A percentile compares a stretch with the other conserved stretches of the same genome.
phyloP scores from a whole-genome alignment of 2,113 vertebrate genomes.

The Rhagologus leucostigma region DNA sequence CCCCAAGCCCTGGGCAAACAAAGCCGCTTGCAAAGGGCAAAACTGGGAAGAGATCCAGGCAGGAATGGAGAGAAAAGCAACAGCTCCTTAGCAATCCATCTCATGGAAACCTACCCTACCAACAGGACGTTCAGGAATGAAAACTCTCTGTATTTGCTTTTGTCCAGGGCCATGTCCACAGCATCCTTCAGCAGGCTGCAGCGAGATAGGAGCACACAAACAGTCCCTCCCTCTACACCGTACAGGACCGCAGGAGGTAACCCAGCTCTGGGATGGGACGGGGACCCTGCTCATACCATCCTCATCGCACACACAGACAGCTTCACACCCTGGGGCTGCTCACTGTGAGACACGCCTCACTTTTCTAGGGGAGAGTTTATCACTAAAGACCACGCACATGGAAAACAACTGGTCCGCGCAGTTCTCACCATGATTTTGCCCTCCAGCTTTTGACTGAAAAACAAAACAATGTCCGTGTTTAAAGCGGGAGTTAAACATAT shows the following conservation, averaged over 20 bases:
- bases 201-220: background rate
- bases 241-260: background rate
- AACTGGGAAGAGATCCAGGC: background rate
- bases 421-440: background rate
- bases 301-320: rapidly evolving
- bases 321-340: background rate
- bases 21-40: background rate
- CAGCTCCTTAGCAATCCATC: background rate
- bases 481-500: background rate
- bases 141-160: background rate
- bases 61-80: background rate
- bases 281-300: background rate
- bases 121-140: background rate
- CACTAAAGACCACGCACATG: background rate
- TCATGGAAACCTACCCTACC: background rate
- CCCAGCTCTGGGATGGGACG: rapidly evolving
- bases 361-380: background rate
- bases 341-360: background rate
- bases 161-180: background rate
- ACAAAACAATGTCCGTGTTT: background rate
- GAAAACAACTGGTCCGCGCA: background rate
- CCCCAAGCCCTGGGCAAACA: background rate
- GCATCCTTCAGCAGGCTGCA: background rate
- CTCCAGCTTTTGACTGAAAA: background rate
- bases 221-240: rapidly evolving